phyloP scores from a whole-genome alignment of 2,888 invertebrate genomes.

The Monopis laevigella region DNA sequence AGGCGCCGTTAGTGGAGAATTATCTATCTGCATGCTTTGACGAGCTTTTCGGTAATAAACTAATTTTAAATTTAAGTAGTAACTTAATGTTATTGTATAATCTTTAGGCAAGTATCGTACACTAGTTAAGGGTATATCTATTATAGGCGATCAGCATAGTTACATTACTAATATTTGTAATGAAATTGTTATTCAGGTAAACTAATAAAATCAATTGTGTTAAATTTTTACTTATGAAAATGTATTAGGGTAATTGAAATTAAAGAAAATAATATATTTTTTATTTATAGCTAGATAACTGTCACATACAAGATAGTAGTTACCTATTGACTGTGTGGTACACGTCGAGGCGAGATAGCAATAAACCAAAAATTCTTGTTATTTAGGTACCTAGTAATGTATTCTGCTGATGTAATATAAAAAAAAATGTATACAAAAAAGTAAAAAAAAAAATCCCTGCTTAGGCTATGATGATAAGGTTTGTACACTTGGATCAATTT shows the following conservation, averaged over 20 bases:
- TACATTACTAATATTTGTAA: slow-evolving; percentile 58
- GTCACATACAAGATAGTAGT: slow-evolving; percentile 50
- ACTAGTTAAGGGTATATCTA: slow-evolving; percentile 66
- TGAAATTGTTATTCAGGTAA: slow-evolving; percentile 54
- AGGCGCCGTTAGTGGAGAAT: slow-evolving; percentile 57
- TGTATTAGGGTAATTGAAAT: slow-evolving; percentile 52
- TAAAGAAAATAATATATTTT: slow-evolving; percentile 62
- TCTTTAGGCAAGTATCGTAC: slow-evolving; percentile 57
- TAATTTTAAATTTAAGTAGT: slow-evolving; percentile 61
- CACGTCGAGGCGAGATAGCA: slow-evolving; percentile 52
- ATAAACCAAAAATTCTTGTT: slow-evolving; percentile 66
- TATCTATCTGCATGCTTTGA: slow-evolving; percentile 67
- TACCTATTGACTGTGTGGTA: slow-evolving; percentile 36
- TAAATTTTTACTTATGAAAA: slow-evolving; percentile 48
- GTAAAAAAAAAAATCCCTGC: slow-evolving; percentile 50
- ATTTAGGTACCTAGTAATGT: slow-evolving; percentile 61
- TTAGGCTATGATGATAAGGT: slow-evolving; percentile 60
- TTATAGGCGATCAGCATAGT: slow-evolving; percentile 61
- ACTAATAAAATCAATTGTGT: slow-evolving; percentile 28
- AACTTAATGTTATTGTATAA: slow-evolving; percentile 59
- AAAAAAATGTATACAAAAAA: slow-evolving; percentile 57
- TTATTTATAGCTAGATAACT: slow-evolving; percentile 66
- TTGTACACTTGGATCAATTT: slow-evolving; percentile 51
- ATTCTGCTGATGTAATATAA: slow-evolving; percentile 59
- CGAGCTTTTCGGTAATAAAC: slow-evolving; percentile 68